A percentile compares a stretch with the other conserved stretches of the same genome.
Conservation (phyloP, 1,140 invertebrate species). For the Metaphire vulgaris region DNA sequence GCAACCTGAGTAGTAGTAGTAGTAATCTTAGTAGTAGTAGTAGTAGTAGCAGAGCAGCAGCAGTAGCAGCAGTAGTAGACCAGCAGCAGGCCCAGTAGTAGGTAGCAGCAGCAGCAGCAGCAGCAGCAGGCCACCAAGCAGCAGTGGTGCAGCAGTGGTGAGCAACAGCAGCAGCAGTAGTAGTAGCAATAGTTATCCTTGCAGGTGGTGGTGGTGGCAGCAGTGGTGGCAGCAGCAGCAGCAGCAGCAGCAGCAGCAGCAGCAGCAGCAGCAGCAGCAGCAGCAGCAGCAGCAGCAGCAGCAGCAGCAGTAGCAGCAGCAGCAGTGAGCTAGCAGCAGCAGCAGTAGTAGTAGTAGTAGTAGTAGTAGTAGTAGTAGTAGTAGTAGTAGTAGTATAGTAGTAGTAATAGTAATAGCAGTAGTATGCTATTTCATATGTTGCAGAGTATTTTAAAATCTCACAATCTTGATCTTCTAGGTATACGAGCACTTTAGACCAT, state of each 20-base stretch:
- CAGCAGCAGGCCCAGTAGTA: too few relatives aligned
- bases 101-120: too few relatives aligned
- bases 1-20: too few relatives aligned
- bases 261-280: not conserved
- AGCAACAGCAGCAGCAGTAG: constrained; percentile 4
- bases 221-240: constrained; percentile 3
- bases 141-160: too few relatives aligned
- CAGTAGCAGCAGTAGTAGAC: too few relatives aligned
- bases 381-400: constrained; percentile 18
- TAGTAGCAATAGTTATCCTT: not conserved
- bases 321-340: not conserved
- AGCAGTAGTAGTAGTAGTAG: constrained; percentile 14
- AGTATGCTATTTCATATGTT: constrained; percentile 3
- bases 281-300: not conserved
- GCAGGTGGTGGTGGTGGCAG: constrained; percentile 4
- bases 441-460: too few relatives aligned
- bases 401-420: constrained; percentile 9
- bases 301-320: not conserved
- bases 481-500: too few relatives aligned
- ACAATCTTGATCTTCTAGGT: too few relatives aligned
- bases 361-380: constrained; percentile 17
- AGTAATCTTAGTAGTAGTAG: too few relatives aligned
- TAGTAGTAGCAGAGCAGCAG: too few relatives aligned
- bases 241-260: constrained; percentile 1
- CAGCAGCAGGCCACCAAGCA: too few relatives aligned